Base-by-base conservation (phyloP, 2,888 invertebrate species). In the Sisyra terminalis region DNA sequence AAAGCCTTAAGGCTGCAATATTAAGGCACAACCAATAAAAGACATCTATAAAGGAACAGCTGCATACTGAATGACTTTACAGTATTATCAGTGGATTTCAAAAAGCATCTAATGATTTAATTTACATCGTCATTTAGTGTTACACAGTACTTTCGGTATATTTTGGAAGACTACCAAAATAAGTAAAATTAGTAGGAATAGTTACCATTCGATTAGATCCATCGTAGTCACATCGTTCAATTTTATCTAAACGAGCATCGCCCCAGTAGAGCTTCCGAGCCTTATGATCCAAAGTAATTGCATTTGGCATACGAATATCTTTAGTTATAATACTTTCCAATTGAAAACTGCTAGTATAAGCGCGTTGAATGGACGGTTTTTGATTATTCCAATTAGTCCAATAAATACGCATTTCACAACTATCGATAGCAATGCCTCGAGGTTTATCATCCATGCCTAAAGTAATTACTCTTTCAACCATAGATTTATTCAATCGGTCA, bases 341-440 rank as follows among this genome's bases (percentile, higher is more conserved):
- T 8, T 70, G 71, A 51, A 67, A 78, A 1, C 85, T 85, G 29
- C 40, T 71, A 24, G 73, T 61, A 55, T 67, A 78, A 2, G 85
- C 79, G 47, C 88, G 72, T 62, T 88, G 86, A 50, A 93, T 82
- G 48, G 75, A 73, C 0, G 92, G 87, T 38, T 73, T 70, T 43
- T 78, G 69, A 46, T 76, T 74, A 64, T 87, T 85, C 89, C 90
- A 90, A 65, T 92, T 88, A 7, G 86, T 88, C 88, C 89, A 92
- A 64, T 84, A 92, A 39, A 86, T 62, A 11, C 73, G 70, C 39
- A 60, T 63, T 49, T 77, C 73, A 59, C 92, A 92, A 41, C 82
- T 79, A 58, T 92, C 88, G 17, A 88, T 70, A 16, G 81, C 85
- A 49, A 93, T 78, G 34, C 87, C 89, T 29, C 90, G 66, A 0